Base-by-base conservation (phyloP, 2,113 vertebrate species). In the Maccullochella peelii region DNA sequence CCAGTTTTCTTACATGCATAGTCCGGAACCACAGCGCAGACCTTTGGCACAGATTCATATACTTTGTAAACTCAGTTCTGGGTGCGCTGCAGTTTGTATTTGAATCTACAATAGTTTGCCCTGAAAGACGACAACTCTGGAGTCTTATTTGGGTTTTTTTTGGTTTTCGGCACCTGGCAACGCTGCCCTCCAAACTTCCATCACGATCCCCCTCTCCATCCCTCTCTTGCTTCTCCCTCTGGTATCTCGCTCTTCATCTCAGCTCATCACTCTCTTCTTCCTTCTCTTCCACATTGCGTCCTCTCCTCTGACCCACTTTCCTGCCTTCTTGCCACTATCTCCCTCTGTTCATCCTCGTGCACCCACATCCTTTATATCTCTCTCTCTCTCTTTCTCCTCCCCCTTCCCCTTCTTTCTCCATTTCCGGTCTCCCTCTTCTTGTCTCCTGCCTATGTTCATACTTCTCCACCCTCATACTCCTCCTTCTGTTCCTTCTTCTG, bases 291-390 rank as follows among this genome's bases (percentile, higher is more conserved):
- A 69, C 72, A 54, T 73, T 36, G 25, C 85, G 33, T 89, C 73
- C 72, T 77, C 77, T 88, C 79, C 79, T 89, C 90, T 92, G 90
- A 93, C 92, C 91, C 92, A 90, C 89, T 93, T 94, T 91, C 72
- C 70, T 84, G 82, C 86, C 86, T 84, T 82, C 86, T 86, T 65
- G 59, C 81, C 88, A 86, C 86, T 65, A 58, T 86, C 88, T 90
- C 81, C 75, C 73, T 85, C 87, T 83, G 71, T 82, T 83, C 80
- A 59, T 86, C 79, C 78, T 83, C 65, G 10, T 68, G 82, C 82
- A 80, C 86, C 76, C 79, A 61, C 71, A 79, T 84, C 86, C 79
- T 82, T 73, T 76, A 72, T 79, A 76, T 86, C 78, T 71, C 25
- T 81, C 76, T 55, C 68, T 54, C 15, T 58, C 79, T 85, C 73